Evolutionary conservation across 1,140 invertebrate species (phyloP).

Genomic region (Drosophila subobscura): DNA sequence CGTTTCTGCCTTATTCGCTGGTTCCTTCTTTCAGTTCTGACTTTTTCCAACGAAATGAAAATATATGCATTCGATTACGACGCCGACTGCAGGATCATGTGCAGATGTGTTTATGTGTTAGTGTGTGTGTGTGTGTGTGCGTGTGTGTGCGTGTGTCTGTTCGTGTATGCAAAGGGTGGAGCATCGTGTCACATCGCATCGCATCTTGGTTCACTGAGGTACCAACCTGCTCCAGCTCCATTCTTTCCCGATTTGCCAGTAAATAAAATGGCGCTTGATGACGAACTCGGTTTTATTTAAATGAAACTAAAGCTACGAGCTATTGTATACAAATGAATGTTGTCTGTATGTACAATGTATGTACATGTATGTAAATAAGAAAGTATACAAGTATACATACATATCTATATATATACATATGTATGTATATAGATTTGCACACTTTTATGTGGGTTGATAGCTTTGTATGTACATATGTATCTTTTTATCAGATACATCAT

Average conservation of each 20-base stretch:
- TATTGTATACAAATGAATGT: not conserved
- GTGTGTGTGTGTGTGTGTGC: not conserved
- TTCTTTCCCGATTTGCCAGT: slow-evolving; percentile 1
- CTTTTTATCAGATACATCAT: too few species aligned
- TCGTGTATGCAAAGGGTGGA: slow-evolving; percentile 35
- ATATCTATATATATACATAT: too few species aligned
- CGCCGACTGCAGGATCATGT: not conserved
- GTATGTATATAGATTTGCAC: too few species aligned
- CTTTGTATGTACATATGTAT: too few species aligned
- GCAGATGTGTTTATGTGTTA: too few species aligned
- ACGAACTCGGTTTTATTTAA: slow-evolving; percentile 19
- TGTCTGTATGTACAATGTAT: not conserved
- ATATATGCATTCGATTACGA: slow-evolving; percentile 17
- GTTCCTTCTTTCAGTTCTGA: slow-evolving; percentile 41
- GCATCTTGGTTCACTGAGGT: not conserved
- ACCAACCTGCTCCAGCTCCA: not conserved
- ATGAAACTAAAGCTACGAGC: slow-evolving; percentile 13
- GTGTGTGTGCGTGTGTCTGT: not conserved
- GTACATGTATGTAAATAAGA: not conserved
- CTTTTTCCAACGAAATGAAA: slow-evolving; percentile 41
- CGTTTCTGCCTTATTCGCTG: slow-evolving; percentile 31
- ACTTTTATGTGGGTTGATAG: too few species aligned
- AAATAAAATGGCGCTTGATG: slow-evolving; percentile 49
- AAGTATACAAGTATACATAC: too few species aligned
- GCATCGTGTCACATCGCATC: slow-evolving; percentile 16